phyloP scores from a whole-genome alignment of 2,888 invertebrate genomes.

The Busseola fusca region DNA sequence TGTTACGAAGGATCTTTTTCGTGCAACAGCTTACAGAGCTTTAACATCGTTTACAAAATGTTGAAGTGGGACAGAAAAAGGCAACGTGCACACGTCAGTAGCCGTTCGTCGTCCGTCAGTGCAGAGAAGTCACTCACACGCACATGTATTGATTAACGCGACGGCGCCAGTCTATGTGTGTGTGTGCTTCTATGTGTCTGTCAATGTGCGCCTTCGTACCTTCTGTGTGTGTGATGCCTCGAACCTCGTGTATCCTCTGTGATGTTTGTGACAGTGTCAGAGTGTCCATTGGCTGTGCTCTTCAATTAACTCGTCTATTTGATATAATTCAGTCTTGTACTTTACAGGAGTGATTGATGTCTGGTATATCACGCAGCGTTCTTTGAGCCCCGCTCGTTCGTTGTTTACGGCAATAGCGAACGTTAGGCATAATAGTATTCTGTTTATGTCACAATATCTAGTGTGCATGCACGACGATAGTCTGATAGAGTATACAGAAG shows the following conservation, averaged over 20 bases:
- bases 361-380: constrained; percentile 81
- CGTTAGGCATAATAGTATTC: constrained; percentile 85
- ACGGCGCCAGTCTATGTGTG: constrained; percentile 86
- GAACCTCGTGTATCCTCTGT: constrained; percentile 86
- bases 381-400: constrained; percentile 78
- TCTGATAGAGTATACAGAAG: constrained; percentile 87
- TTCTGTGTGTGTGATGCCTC: constrained; percentile 79
- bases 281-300: constrained; percentile 81
- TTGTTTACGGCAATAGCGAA: constrained; percentile 83
- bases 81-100: constrained; percentile 66
- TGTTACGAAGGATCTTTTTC: constrained; percentile 54
- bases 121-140: constrained; percentile 89
- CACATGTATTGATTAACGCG: constrained; percentile 91
- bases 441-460: constrained; percentile 88
- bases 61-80: constrained; percentile 71
- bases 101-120: constrained; percentile 72
- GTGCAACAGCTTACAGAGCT: constrained; percentile 53
- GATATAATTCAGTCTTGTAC: constrained; percentile 75
- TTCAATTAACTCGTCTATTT: constrained; percentile 78
- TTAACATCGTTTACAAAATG: constrained; percentile 44
- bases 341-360: constrained; percentile 77
- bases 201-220: constrained; percentile 77
- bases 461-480: constrained; percentile 89
- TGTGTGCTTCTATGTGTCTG: constrained; percentile 82
- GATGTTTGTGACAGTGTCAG: constrained; percentile 84